These are phyloP conservation scores for Holocentrus rufus DNA, from an alignment of 2,797 vertebrate genomes.

Conservation along the genomic window DNA sequence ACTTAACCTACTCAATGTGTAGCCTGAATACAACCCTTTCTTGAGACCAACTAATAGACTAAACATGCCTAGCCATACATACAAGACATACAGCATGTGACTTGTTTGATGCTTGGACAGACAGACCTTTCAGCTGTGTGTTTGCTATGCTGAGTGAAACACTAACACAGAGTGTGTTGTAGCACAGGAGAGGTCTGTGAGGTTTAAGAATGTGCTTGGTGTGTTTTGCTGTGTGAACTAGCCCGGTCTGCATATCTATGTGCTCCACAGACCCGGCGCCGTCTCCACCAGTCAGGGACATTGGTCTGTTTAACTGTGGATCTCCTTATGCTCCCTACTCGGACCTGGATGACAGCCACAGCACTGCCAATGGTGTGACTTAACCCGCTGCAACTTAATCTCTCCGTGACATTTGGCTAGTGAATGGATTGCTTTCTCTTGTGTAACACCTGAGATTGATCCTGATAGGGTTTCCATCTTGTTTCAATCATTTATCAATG, in stretches of 20 bases:
- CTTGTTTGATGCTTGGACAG: not conserved
- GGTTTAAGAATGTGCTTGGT: slow-evolving; percentile 39
- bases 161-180: not conserved
- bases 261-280: slow-evolving; percentile 85
- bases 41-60: no score
- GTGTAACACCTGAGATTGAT: slow-evolving; percentile 4
- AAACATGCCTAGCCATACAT: no score
- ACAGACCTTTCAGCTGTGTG: not conserved
- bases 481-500: slow-evolving; percentile 15
- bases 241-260: slow-evolving; percentile 65
- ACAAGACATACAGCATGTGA: slow-evolving; percentile 5
- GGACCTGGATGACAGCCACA: slow-evolving; percentile 81
- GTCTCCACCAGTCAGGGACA: slow-evolving; percentile 92
- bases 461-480: not conserved
- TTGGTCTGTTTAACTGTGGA: slow-evolving; percentile 85
- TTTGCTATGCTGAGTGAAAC: not conserved
- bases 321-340: slow-evolving; percentile 80
- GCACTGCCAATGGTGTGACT: slow-evolving; percentile 82
- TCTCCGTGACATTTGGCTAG: slow-evolving; percentile 9
- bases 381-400: slow-evolving; percentile 42
- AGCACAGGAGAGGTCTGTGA: not conserved
- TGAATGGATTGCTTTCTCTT: not conserved
- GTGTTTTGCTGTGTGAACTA: slow-evolving; percentile 43
- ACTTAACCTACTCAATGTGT: no score
- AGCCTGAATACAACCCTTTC: no score